Conservation (phyloP, 2,797 vertebrate genomes). For the Amniataba percoides region DNA sequence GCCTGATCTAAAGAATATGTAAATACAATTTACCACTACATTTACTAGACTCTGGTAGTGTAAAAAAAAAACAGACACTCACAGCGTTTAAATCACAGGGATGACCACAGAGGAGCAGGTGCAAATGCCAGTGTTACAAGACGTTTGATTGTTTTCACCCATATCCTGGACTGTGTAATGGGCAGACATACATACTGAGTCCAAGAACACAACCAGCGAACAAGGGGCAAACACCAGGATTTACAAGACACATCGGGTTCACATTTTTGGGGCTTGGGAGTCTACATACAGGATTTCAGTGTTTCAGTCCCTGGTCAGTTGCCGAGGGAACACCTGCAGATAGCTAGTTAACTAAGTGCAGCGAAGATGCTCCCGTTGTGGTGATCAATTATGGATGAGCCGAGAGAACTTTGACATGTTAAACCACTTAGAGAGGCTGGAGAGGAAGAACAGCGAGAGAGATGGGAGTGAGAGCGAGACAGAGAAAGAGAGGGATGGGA, state of each 20-base stretch:
- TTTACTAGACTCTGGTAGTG: background rate
- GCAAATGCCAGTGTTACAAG: slow-evolving; percentile 59
- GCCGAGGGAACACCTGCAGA: slow-evolving; percentile 85
- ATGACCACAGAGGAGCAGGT: slow-evolving; percentile 47
- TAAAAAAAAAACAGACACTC: background rate
- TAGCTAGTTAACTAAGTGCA: slow-evolving; percentile 87
- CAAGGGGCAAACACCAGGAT: slow-evolving; percentile 70
- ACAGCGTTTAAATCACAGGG: slow-evolving; percentile 45
- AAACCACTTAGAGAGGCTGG: slow-evolving; percentile 86
- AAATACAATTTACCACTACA: background rate
- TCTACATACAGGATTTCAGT: slow-evolving; percentile 56
- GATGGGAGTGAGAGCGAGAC: slow-evolving; percentile 62
- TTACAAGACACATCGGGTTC: slow-evolving; percentile 74
- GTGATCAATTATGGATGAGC: slow-evolving; percentile 88
- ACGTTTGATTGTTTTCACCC: slow-evolving; percentile 60
- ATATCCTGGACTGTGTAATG: slow-evolving; percentile 60
- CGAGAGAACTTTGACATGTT: slow-evolving; percentile 87
- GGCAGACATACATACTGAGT: slow-evolving; percentile 54
- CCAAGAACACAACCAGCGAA: slow-evolving; percentile 66
- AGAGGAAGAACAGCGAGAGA: slow-evolving; percentile 69
- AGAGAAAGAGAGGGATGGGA: slow-evolving; percentile 32
- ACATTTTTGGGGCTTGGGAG: slow-evolving; percentile 69
- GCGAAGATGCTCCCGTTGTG: slow-evolving; percentile 80
- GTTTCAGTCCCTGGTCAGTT: slow-evolving; percentile 77
- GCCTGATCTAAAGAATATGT: background rate